These are phyloP conservation scores for Phaenicophaeus curvirostris DNA, from an alignment of 2,797 vertebrate genomes.

Conservation along the genomic window DNA sequence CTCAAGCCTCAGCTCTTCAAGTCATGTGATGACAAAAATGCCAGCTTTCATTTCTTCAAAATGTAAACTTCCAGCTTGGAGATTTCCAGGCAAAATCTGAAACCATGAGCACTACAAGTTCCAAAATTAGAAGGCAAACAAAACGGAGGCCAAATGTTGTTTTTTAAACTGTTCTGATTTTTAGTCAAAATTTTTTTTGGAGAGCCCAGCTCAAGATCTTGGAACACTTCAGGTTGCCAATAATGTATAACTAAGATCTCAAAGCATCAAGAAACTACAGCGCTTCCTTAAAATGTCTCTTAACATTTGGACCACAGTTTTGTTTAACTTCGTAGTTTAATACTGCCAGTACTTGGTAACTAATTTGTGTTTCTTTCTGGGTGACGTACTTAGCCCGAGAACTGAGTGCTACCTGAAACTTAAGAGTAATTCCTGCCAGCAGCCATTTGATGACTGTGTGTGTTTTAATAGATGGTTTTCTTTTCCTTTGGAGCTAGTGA, in stretches of 20 bases:
- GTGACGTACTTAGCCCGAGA: neutral
- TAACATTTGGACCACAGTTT: neutral
- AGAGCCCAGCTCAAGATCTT: conserved; percentile 49
- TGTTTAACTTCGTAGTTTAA: neutral
- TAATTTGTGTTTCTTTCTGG: neutral
- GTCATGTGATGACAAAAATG: conserved; percentile 65
- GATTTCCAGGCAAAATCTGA: conserved; percentile 67
- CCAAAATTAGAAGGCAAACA: conserved; percentile 72
- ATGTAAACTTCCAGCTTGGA: conserved; percentile 63
- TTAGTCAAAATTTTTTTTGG: conserved; percentile 54
- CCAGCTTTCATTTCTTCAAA: conserved; percentile 63
- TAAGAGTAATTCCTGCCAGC: neutral
- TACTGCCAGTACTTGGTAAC: neutral
- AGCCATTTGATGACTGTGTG: neutral
- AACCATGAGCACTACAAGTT: conserved; percentile 45
- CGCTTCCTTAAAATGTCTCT: neutral
- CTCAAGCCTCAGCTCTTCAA: conserved; percentile 51
- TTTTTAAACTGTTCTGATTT: conserved; percentile 66
- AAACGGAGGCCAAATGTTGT: conserved; percentile 61
- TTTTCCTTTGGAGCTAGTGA: neutral
- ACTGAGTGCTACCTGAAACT: neutral
- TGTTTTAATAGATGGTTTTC: neutral
- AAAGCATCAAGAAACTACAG: conserved; percentile 22
- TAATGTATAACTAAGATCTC: conserved; percentile 33
- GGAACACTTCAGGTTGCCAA: conserved; percentile 33